Base-by-base conservation (phyloP, 2,888 invertebrate species). In the Autographa gamma region DNA sequence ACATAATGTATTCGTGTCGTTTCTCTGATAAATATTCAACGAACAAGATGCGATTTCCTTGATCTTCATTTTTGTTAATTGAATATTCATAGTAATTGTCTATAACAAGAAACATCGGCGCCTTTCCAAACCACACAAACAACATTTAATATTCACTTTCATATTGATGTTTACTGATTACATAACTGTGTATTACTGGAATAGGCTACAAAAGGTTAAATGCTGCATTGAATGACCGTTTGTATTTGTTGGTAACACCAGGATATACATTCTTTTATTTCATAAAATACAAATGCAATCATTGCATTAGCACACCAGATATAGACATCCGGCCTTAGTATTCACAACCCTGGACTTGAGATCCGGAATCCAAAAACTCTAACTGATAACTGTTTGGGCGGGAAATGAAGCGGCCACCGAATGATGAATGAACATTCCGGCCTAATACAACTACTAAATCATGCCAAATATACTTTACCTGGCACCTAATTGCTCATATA, bases 11-110 rank as follows among this genome's bases (percentile, higher is more conserved):
- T 85, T 71, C 76, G 73, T 74, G 41, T 80, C 78, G 79, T 90
- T 91, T 91, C 89, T 86, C 89, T 90, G 63, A 80, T 91, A 81
- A 90, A 91, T 81, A 91, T 91, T 90, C 89, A 90, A 86, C 69
- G 77, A 74, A 74, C 77, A 79, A 73, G 70, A 80, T 80, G 84
- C 86, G 82, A 80, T 86, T 87, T 81, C 67, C 69, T 73, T 64
- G 62, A 71, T 79, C 38, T 74, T 77, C 58, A 69, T 77, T 83
- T 77, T 74, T 75, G 66, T 76, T 73, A 67, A 77, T 84, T 79
- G 73, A 86, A 85, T 88, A 86, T 87, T 83, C 82, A 85, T 84
- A 77, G 67, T 71, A 72, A 71, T 76, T 63, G 76, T 38, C 64
- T 63, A 32, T 80, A 78, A 75, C 66, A 68, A 73, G 69, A 73